Evolutionary conservation across 2,888 invertebrate genomes (phyloP).

Genomic region (Epistrophe eligans): DNA sequence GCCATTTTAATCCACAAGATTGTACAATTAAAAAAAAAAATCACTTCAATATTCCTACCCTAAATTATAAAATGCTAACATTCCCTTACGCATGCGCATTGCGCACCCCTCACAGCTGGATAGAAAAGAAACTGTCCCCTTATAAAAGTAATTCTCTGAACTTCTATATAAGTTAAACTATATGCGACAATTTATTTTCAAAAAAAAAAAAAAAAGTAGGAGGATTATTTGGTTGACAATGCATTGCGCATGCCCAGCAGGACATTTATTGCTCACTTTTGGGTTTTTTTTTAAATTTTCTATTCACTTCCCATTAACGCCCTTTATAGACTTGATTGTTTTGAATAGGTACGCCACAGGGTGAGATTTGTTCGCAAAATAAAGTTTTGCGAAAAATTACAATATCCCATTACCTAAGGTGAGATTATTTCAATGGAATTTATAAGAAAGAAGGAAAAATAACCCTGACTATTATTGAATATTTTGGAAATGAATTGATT

Average conservation of each 20-base stretch:
- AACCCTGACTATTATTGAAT: conserved; percentile 16
- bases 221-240: conserved; percentile 9
- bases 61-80: background rate
- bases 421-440: background rate
- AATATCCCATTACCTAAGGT: conserved; percentile 48
- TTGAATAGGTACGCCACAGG: conserved; percentile 42
- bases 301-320: conserved; percentile 6
- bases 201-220: conserved; percentile 23
- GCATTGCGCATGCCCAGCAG: conserved; percentile 54
- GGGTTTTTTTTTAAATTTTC: conserved; percentile 23
- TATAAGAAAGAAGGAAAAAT: background rate
- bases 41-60: background rate
- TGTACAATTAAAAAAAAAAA: background rate
- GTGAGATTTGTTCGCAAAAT: conserved; percentile 19
- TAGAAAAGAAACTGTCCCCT: background rate
- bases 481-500: conserved; percentile 51
- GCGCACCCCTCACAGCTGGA: conserved; percentile 26
- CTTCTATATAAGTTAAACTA: background rate
- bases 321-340: conserved; percentile 57
- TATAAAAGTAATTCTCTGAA: background rate
- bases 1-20: background rate
- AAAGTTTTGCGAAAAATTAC: conserved; percentile 60
- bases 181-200: background rate
- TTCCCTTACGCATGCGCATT: background rate
- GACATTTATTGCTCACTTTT: conserved; percentile 67